Evolutionary conservation across 2,797 vertebrate genomes (phyloP), one percentile per base, ranked within the genome.

Genomic region (Austrolebias charrua): DNA sequence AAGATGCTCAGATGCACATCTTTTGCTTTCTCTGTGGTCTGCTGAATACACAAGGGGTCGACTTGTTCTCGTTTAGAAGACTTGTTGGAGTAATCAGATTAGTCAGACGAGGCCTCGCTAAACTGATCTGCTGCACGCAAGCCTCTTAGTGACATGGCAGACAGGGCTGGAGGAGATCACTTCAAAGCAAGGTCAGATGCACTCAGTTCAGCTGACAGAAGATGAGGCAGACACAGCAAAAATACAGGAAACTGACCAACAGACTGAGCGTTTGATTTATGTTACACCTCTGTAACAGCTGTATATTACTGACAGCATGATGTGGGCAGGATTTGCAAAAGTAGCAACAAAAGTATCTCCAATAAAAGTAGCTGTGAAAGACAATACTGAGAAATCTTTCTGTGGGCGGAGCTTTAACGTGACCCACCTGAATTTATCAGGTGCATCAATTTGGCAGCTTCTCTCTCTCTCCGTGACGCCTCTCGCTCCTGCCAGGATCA

Each of bases 61-160:
- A 63, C 75, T 65, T 75, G 57, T 71, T 81, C 72, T 71, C 35
- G 66, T 78, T 66, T 83, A 66, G 82, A 80, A 65, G 81, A 82
- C 85, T 82, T 72, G 80, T 78, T 84, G 80, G 80, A 79, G 82
- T 93, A 92, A 94, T 92, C 86, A 89, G 92, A 92, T 93, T 92
- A 93, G 84, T 84, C 77, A 84, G 87, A 87, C 76, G 88, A 90
- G 86, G 86, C 78, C 75, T 80, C 70, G 84, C 90, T 92, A 84
- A 92, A 91, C 87, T 88, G 85, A 91, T 91, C 84, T 71, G 80
- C 87, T 76, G 75, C 70, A 77, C 60, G 63, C 82, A 93, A 93
- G 90, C 91, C 80, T 91, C 91, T 93, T 92, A 92, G 74, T 54
- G 71, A 70, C 82, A 73, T 80, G 84, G 55, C 81, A 66, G 74